A percentile compares a stretch with the other conserved stretches of the same genome.
Evolutionary conservation across 1,140 invertebrate species (phyloP).

Genomic region (Pteromalus puparum): DNA sequence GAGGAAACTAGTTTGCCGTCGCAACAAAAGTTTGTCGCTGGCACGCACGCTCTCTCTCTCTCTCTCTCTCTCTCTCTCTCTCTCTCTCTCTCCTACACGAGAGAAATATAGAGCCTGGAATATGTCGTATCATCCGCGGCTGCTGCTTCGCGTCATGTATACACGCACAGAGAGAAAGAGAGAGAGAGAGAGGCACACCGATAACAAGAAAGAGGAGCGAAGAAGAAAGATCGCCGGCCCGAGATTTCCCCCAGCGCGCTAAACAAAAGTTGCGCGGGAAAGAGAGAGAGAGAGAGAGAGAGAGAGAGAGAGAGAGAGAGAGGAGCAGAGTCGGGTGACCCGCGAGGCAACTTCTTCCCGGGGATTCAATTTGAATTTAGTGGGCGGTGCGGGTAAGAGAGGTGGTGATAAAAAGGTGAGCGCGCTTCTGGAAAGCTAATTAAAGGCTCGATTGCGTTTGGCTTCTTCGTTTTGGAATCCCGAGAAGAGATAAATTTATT

Average conservation of each 20-base stretch:
- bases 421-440: neutral
- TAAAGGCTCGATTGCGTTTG: neutral
- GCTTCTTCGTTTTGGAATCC: neutral
- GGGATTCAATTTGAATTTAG: slow-evolving; percentile 33
- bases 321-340: neutral
- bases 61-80: no score
- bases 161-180: neutral
- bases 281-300: neutral
- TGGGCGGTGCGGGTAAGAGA: neutral
- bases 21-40: neutral
- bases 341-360: slow-evolving; percentile 4
- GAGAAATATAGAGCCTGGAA: neutral
- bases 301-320: neutral
- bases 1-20: slow-evolving; percentile 11
- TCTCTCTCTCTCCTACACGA: neutral
- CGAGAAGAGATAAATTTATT: neutral
- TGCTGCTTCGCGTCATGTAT: neutral
- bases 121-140: neutral
- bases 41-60: neutral
- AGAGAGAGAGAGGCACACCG: neutral
- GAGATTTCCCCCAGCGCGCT: slow-evolving; percentile 17
- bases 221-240: neutral
- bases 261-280: neutral
- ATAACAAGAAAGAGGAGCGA: neutral
- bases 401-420: slow-evolving; percentile 10